Evolutionary conservation across 2,797 vertebrate genomes (phyloP), one percentile per base, ranked within the genome.

Genomic region (Kryptolebias ocellatus): DNA sequence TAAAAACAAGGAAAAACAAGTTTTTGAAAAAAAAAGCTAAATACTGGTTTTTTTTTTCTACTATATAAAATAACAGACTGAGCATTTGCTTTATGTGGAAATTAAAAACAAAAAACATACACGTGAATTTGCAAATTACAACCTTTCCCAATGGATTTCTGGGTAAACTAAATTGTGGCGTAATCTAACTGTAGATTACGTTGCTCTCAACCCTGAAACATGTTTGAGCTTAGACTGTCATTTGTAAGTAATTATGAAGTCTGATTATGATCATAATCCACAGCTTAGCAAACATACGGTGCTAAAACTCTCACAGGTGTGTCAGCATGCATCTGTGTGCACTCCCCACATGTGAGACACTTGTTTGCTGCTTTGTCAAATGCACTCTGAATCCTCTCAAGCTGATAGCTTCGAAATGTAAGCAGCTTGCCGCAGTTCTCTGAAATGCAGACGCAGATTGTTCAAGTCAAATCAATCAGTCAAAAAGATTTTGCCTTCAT

Each of bases 231-330:
- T 8, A n/a, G 29, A 65, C 27, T 70, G 44, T 56, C 29, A 45
- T 54, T 54, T 66, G 28, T 74, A 65, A 74, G 70, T 70, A 73
- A 83, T 80, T 68, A 75, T 42, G 45, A 83, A 78, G 76, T 59
- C 44, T 54, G 70, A 79, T 80, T 67, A 60, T 53, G 60, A 56
- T 61, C 50, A 28, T 70, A 67, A 83, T 78, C 79, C 49, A 1
- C 16, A 60, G 71, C 46, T 72, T 20, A 31, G 53, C 17, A 51
- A 79, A 45, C 86, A 81, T 79, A 83, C 80, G 78, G 74, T 64
- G 67, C 3, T 14, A 20, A 68, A 46, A 67, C 44, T 54, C 52
- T 68, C 78, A 42, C 69, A 80, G 80, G 80, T 86, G 67, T 66
- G 60, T 71, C 53, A 18, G 27, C 16, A 9, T 28, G 60, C 47